Base-by-base conservation (phyloP, 2,888 invertebrate genomes). In the Megastigmus dorsalis region DNA sequence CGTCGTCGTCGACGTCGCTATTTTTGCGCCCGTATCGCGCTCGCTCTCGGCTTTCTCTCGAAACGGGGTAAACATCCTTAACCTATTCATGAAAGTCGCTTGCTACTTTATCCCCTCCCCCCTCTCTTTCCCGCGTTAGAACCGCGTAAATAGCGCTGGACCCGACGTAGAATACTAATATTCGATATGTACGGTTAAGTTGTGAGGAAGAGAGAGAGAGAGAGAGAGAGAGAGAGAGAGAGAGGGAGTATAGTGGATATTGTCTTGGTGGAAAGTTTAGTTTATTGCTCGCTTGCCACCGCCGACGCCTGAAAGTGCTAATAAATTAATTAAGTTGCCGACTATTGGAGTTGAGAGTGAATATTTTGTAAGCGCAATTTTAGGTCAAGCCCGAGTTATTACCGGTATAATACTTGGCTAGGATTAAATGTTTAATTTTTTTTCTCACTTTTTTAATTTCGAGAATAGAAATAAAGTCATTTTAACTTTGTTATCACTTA, bases 1-100 rank as follows among this genome's bases (percentile, higher is more conserved):
- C 76, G 38, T 45, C 33, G 59, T 75, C 76, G 75, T 45, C 33
- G 59, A 74, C 76, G 75, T 52, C 63, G 75, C 48, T 69, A 74
- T 65, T 68, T 68, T 59, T 55, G 20, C 54, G 28, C 50, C 38
- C 57, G 55, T 71, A 73, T 74, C 71, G 67, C 59, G 52, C 33
- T 26, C 63, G 15, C 23, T 15, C 48, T 30, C 23, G 5, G 26
- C 43, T 59, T 59, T 33, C 9, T 50, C 38, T 38, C 59, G 45
- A 71, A 9, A 18, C 45, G 45, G 48, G 20, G 55, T 63, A 68
- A 63, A 74, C 50, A 63, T 54, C 45, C 62, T 67, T 74, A 62
- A 62, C 62, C 54, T 45, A 67, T 66, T 73, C 66, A 43, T 28
- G 57, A 65, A 65, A 59, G 41, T 13, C 26, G 55, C n/a, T n/a